Evolutionary conservation across 2,888 invertebrate genomes (phyloP).

Genomic region (Temnothorax rugatulus): DNA sequence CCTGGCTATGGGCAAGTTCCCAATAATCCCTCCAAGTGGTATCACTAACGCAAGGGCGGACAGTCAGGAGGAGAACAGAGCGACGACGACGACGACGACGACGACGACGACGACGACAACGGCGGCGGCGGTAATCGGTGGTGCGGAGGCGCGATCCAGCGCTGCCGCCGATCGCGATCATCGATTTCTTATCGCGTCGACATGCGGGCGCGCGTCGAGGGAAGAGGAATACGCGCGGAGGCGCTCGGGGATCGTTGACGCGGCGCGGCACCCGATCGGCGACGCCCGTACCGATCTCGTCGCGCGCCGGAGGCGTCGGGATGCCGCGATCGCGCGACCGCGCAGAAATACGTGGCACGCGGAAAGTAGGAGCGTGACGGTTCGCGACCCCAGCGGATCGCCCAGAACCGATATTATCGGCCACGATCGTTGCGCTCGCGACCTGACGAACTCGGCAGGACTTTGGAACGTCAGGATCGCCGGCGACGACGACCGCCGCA

Average conservation of each 20-base stretch:
- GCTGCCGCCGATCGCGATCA: constrained; percentile 43
- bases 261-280: too few species aligned
- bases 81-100: constrained; percentile 45
- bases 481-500: constrained; percentile 20
- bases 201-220: background rate
- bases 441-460: constrained; percentile 33
- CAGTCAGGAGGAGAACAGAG: constrained; percentile 39
- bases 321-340: constrained; percentile 3
- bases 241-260: background rate
- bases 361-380: background rate
- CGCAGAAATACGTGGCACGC: constrained; percentile 41
- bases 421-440: constrained; percentile 2
- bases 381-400: background rate
- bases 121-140: constrained; percentile 2
- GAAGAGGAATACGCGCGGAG: background rate
- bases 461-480: background rate
- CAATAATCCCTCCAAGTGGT: constrained; percentile 73
- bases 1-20: constrained; percentile 85
- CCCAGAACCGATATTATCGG: background rate
- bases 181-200: constrained; percentile 10
- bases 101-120: constrained; percentile 35
- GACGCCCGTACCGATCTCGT: background rate
- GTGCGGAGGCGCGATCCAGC: constrained; percentile 27
- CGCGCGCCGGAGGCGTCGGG: constrained; percentile 9
- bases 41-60: constrained; percentile 57